phyloP scores from a whole-genome alignment of 2,797 vertebrate species.

The Telmatherina bonti region DNA sequence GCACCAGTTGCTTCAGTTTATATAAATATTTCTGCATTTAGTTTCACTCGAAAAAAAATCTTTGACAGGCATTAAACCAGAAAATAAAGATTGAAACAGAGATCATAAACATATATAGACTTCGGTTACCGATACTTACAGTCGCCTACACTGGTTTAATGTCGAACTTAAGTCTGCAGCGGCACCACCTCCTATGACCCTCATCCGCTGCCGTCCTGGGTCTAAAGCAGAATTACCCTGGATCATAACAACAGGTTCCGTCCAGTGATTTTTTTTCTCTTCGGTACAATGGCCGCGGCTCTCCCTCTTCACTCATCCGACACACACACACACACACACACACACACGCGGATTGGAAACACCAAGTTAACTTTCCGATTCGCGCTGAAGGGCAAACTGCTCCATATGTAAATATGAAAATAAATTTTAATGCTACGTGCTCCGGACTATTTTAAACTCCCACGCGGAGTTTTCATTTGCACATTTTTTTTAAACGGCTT shows the following conservation, averaged over 20 bases:
- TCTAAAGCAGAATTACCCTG: slow-evolving; percentile 79
- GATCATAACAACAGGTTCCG: slow-evolving; percentile 84
- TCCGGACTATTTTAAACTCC: slow-evolving; percentile 49
- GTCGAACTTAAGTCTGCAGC: slow-evolving; percentile 55
- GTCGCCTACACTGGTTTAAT: slow-evolving; percentile 48
- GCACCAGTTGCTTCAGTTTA: not conserved
- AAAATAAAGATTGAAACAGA: not conserved
- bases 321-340: too few relatives aligned
- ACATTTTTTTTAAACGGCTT: slow-evolving; percentile 33
- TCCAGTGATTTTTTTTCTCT: slow-evolving; percentile 67
- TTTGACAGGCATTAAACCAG: not conserved
- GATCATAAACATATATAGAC: slow-evolving; percentile 4
- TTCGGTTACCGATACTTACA: slow-evolving; percentile 67
- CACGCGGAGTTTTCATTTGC: slow-evolving; percentile 50
- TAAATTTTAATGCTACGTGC: slow-evolving; percentile 41
- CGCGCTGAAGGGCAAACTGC: slow-evolving; percentile 35
- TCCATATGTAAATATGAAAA: slow-evolving; percentile 63
- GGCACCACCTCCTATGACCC: slow-evolving; percentile 79
- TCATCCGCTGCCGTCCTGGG: slow-evolving; percentile 75
- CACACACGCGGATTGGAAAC: slow-evolving; percentile 57
- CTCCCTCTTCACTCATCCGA: slow-evolving; percentile 52
- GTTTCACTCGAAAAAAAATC: not conserved
- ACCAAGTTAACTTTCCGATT: slow-evolving; percentile 31
- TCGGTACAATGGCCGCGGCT: slow-evolving; percentile 70
- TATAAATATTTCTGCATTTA: not conserved